Evolutionary conservation across 2,797 vertebrate species (phyloP).

Genomic region (Diceros bicornis): DNA sequence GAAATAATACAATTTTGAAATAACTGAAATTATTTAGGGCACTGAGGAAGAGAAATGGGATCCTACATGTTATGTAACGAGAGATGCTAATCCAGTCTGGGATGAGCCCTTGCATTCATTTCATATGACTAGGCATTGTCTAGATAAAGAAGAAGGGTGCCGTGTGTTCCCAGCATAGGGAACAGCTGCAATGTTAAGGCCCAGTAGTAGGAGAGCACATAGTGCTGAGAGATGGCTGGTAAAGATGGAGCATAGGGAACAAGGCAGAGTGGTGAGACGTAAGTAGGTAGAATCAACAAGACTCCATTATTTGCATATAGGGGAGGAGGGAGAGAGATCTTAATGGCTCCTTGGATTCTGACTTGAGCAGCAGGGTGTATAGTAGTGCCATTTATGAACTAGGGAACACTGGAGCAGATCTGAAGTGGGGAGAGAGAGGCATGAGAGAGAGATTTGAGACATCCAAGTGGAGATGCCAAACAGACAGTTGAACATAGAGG

Average conservation of each 20-base stretch:
- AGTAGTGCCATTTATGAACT: neutral
- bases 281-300: neutral
- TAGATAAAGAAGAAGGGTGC: neutral
- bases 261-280: neutral
- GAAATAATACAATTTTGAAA: constrained; percentile 2
- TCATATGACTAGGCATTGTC: neutral
- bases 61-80: neutral
- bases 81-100: neutral
- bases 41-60: neutral
- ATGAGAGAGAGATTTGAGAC: constrained; percentile 1
- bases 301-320: neutral
- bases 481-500: neutral
- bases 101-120: neutral
- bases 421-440: neutral
- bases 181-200: neutral
- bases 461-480: neutral
- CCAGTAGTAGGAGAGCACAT: neutral
- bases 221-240: neutral
- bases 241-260: neutral
- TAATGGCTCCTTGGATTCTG: neutral
- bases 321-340: neutral
- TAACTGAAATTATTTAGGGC: neutral
- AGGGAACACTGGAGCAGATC: neutral
- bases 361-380: neutral
- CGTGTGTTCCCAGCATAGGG: neutral